Evolutionary conservation across 2,888 invertebrate genomes (phyloP).

Genomic region (Macrosoma leucophasiata): DNA sequence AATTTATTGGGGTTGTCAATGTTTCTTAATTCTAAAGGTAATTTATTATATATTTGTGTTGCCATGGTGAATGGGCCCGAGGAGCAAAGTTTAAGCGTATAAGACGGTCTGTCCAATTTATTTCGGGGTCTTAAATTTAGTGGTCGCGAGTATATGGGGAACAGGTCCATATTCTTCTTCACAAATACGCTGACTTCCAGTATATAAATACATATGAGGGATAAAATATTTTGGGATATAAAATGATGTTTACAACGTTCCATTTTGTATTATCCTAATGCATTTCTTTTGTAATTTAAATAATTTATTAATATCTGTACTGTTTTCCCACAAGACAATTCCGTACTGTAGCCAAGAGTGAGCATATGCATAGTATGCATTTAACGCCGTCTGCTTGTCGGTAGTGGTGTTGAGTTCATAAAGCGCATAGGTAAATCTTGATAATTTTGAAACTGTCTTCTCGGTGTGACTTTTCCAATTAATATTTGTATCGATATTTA

Average conservation of each 20-base stretch:
- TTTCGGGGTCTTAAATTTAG: too few relatives aligned
- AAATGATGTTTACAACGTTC: neutral
- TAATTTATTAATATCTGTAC: neutral
- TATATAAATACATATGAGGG: conserved; percentile 1
- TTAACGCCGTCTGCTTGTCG: neutral
- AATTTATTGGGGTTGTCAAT: too few relatives aligned
- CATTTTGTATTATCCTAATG: neutral
- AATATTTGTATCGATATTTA: conserved; percentile 1
- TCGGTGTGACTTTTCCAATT: conserved; percentile 5
- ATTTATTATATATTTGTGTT: too few relatives aligned
- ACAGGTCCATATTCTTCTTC: too few relatives aligned
- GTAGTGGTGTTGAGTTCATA: conserved; percentile 2
- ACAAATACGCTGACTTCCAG: conserved; percentile 1
- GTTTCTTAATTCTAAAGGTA: too few relatives aligned
- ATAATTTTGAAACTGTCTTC: neutral
- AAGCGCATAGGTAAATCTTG: conserved; percentile 3
- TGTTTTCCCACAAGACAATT: conserved; percentile 4
- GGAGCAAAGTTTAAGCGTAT: too few relatives aligned
- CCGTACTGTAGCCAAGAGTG: conserved; percentile 2
- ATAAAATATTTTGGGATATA: neutral
- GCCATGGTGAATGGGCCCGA: too few relatives aligned
- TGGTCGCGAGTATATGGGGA: too few relatives aligned
- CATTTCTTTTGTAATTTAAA: too few relatives aligned
- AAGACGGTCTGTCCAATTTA: too few relatives aligned
- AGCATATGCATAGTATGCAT: conserved; percentile 2